Percentiles rank a stretch among this genome's conserved stretches.
phyloP scores from a whole-genome alignment of 1,140 invertebrate species.

The Drosophila leontia region DNA sequence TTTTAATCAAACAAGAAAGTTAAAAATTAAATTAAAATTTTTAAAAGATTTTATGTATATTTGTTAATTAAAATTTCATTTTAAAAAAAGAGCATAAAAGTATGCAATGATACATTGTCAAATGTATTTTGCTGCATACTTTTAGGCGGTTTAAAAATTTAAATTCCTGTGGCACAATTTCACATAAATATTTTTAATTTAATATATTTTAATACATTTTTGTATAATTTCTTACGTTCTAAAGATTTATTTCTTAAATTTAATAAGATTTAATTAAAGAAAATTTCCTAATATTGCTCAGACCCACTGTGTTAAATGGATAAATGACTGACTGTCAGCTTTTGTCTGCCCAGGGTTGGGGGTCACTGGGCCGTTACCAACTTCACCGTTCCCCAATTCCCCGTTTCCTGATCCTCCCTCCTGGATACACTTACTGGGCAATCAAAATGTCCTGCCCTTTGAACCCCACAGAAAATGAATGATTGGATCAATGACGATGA shows the following conservation, averaged over 20 bases:
- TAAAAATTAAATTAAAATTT: neutral
- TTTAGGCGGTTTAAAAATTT: neutral
- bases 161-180: too few relatives aligned
- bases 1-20: neutral
- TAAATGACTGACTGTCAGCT: constrained; percentile 30
- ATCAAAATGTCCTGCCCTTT: constrained; percentile 51
- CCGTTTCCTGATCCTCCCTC: neutral
- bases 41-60: neutral
- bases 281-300: neutral
- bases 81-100: neutral
- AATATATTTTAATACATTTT: neutral
- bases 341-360: constrained; percentile 12
- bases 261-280: too few relatives aligned
- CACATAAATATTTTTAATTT: neutral
- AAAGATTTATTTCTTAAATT: neutral
- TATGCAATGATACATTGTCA: neutral
- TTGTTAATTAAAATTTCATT: neutral
- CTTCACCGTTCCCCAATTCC: neutral
- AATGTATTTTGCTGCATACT: neutral
- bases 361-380: neutral
- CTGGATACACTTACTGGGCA: constrained; percentile 38
- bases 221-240: too few relatives aligned
- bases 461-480: constrained; percentile 59
- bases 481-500: constrained; percentile 75
- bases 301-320: constrained; percentile 14